Evolutionary conservation across 35 echinoderm and acorn worm genomes (phyloP), one percentile per base, ranked within the genome.

Genomic region (Lytechinus pictus): DNA sequence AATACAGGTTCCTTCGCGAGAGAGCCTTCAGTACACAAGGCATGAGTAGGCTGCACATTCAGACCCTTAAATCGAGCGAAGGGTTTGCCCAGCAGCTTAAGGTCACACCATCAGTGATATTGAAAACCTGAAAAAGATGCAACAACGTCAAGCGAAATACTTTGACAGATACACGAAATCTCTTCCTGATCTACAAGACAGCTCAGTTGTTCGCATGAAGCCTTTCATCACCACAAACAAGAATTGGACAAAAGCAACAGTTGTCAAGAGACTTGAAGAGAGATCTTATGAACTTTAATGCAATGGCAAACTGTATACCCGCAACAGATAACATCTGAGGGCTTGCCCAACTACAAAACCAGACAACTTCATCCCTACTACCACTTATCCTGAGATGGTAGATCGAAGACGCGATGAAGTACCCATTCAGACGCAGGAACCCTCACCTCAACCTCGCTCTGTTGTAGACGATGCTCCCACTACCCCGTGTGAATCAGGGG

Each of bases 101-200:
- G 14, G 33, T 53, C 2, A 57, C 53, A 94, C 12, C 58, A 96
- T 89, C 27, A 27, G n/a, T 94, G 96, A 89, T 8, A 94, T 54
- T 2, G 57, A 94, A 87, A 24, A 94, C 19, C 7, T 94, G 93
- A 13, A 94, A 3, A 10, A 0, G 4, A 94, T 27, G 0, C 86
- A 94, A 52, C 51, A 58, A 86, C 0, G 9, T 28, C 95, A 96
- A 61, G 57, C 52, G 51, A 55, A 86, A 21, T 96, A 96, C 90
- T 96, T 28, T 29, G 52, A 96, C 60, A 52, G 54, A 12, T 13
- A 13, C 6, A 94, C 95, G 8, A 96, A 96, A 27, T 13, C 33
- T 16, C 60, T 96, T 16, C 89, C 89, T 9, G 13, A 44, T 10
- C 60, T 94, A 1, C 60, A 93, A 7, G 54, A 86, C 5, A 60